These are phyloP conservation scores for Smittia sp. DNA, from an alignment of 2,888 invertebrate species.

Conservation along the genomic window DNA sequence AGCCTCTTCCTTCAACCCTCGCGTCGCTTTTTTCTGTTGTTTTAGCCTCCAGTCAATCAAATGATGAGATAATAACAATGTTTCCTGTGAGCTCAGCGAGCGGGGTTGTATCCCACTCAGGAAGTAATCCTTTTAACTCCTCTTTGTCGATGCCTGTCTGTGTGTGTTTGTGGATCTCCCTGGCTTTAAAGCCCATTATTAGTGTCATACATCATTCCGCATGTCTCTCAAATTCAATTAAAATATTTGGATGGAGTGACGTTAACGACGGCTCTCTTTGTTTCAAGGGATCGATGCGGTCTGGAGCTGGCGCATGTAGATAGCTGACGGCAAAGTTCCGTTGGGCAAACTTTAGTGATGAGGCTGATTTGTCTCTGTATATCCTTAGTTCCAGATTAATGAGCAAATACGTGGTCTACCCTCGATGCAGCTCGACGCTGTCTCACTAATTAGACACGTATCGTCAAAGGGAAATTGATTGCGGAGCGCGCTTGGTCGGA, in stretches of 20 bases:
- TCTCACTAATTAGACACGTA: neutral
- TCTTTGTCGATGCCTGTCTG: neutral
- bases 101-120: neutral
- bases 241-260: neutral
- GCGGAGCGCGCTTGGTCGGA: neutral
- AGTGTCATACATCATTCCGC: slow-evolving; percentile 4
- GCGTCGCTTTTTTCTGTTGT: neutral
- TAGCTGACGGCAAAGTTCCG: too few species aligned
- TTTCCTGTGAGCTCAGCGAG: neutral
- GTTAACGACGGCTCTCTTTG: neutral
- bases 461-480: neutral
- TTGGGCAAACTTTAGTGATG: too few species aligned
- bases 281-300: neutral
- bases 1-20: neutral
- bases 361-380: too few species aligned
- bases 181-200: neutral
- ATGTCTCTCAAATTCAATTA: neutral
- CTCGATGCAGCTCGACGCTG: too few species aligned
- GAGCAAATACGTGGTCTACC: too few species aligned
- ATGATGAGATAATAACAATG: slow-evolving; percentile 14
- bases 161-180: too few species aligned
- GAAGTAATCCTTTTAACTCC: neutral
- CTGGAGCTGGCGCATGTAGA: too few species aligned
- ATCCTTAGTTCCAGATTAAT: too few species aligned
- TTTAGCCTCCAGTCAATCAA: slow-evolving; percentile 15